Evolutionary conservation across 2,797 vertebrate species (phyloP).

Genomic region (Gymnothorax javanicus): DNA sequence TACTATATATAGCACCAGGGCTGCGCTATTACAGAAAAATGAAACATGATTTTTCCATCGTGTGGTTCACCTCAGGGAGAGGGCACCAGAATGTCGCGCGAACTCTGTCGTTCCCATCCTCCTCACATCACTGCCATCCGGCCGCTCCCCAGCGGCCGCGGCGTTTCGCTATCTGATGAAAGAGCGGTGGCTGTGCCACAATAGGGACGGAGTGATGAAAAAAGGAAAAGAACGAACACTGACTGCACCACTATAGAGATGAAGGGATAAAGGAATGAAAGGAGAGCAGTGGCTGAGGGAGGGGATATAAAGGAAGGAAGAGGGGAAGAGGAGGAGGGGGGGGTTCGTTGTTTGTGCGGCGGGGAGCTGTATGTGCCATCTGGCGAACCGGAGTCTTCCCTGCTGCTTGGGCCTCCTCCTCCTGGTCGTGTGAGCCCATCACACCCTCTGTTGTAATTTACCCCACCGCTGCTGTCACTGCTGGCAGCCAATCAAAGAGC

Average conservation of each 20-base stretch:
- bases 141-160: slow-evolving; percentile 18
- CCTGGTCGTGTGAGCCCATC: background rate
- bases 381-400: background rate
- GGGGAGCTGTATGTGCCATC: slow-evolving; percentile 22
- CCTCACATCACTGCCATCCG: slow-evolving; percentile 7
- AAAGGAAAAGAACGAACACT: background rate
- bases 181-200: background rate
- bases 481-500: slow-evolving; percentile 20
- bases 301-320: background rate
- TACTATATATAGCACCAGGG: background rate
- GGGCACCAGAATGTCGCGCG: background rate
- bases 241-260: no score
- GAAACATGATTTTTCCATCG: background rate
- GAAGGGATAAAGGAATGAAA: background rate
- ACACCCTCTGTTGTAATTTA: slow-evolving; percentile 38
- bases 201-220: background rate
- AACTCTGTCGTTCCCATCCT: background rate
- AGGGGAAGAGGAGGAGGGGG: background rate
- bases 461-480: slow-evolving; percentile 13
- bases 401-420: background rate
- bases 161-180: slow-evolving; percentile 24
- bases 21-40: background rate
- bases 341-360: background rate
- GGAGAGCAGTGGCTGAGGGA: background rate
- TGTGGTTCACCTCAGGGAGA: background rate